phyloP scores from a whole-genome alignment of 2,797 vertebrate genomes.

The Neosalanx taihuensis region DNA sequence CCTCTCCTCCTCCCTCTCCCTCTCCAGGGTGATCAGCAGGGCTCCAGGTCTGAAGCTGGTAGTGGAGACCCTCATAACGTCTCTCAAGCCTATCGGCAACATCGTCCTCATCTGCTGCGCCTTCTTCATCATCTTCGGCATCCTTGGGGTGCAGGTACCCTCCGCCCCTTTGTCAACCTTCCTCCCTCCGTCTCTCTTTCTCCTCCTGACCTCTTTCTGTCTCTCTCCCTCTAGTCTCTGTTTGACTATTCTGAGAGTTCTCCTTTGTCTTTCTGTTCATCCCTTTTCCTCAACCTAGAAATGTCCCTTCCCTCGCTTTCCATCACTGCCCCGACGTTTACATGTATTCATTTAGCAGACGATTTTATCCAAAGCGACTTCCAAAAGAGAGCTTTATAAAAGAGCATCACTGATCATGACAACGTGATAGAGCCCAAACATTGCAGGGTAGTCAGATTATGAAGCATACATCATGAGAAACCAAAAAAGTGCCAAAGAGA shows the following conservation, averaged over 20 bases:
- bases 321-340: not conserved
- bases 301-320: slow-evolving; percentile 39
- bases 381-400: too few species aligned
- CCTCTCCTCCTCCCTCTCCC: not conserved
- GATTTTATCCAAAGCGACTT: too few species aligned
- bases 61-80: slow-evolving; percentile 96
- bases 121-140: slow-evolving; percentile 98
- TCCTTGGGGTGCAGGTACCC: slow-evolving; percentile 92
- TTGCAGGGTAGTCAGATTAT: too few species aligned
- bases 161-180: not conserved
- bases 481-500: too few species aligned
- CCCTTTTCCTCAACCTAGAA: slow-evolving; percentile 4
- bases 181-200: slow-evolving; percentile 6
- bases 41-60: slow-evolving; percentile 96
- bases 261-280: slow-evolving; percentile 11
- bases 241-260: not conserved
- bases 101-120: slow-evolving; percentile 98
- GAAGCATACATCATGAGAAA: too few species aligned
- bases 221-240: not conserved
- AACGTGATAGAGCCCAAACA: too few species aligned
- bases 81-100: slow-evolving; percentile 96
- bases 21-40: slow-evolving; percentile 90
- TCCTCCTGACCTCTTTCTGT: not conserved
- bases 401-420: too few species aligned
- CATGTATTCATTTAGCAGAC: too few species aligned